Evolutionary conservation across 2,113 vertebrate genomes (phyloP).

Genomic region (Salvelinus namaycush): DNA sequence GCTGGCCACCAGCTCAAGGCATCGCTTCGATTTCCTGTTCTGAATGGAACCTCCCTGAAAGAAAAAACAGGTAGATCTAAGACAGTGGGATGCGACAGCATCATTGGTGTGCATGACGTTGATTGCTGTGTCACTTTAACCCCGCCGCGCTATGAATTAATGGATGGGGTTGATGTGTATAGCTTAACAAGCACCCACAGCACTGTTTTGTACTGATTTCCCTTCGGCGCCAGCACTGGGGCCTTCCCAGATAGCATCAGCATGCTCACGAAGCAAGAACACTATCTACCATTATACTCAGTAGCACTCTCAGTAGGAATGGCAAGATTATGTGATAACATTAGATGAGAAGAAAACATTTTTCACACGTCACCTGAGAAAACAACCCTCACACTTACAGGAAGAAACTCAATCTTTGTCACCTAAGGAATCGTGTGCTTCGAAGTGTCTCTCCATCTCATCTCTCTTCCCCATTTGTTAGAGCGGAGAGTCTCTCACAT

Average conservation of each 20-base stretch:
- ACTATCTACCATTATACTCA: conserved; percentile 31
- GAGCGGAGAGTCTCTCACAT: neutral
- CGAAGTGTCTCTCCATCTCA: neutral
- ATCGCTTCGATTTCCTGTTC: conserved; percentile 96
- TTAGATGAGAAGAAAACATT: neutral
- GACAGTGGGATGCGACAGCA: conserved; percentile 26
- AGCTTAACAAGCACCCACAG: conserved; percentile 18
- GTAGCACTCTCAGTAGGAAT: conserved; percentile 17
- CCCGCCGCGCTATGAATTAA: conserved; percentile 27
- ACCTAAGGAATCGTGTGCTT: too few species aligned
- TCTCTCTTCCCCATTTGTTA: neutral
- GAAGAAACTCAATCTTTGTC: too few species aligned
- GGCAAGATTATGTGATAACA: conserved; percentile 2
- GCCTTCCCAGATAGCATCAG: conserved; percentile 38
- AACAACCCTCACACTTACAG: too few species aligned
- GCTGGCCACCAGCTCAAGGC: conserved; percentile 91
- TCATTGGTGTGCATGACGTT: neutral
- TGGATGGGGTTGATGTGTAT: too few species aligned
- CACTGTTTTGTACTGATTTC: conserved; percentile 32
- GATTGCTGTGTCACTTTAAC: conserved; percentile 25
- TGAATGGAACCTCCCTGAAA: conserved; percentile 93
- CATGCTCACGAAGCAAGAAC: conserved; percentile 42
- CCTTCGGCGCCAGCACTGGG: conserved; percentile 19
- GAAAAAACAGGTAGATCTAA: conserved; percentile 45
- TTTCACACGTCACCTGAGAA: too few species aligned